Evolutionary conservation across 1,140 invertebrate species (phyloP).

Genomic region (Aphelenchoides avenae): DNA sequence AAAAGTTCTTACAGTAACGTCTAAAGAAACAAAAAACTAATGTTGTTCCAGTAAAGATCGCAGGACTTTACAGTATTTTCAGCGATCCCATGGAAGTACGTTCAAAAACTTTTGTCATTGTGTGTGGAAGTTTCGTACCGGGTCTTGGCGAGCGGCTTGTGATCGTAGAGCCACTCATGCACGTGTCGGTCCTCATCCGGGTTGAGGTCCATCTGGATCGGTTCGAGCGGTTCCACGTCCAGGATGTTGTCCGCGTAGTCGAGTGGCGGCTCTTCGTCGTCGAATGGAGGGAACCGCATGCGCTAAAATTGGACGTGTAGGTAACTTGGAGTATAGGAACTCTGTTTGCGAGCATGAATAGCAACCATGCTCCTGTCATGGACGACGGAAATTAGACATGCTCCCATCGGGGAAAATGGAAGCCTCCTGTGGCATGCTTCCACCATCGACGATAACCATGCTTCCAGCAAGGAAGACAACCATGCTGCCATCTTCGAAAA

Average conservation of each 20-base stretch:
- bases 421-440: no score
- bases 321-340: no score
- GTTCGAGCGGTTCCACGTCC: slow-evolving; percentile 96
- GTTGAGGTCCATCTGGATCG: slow-evolving; percentile 97
- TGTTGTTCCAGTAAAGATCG: slow-evolving; percentile 2
- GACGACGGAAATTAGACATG: no score
- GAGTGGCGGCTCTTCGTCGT: slow-evolving; percentile 97
- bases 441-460: no score
- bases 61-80: no score
- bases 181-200: slow-evolving; percentile 85
- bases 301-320: slow-evolving; percentile 70
- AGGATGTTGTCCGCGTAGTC: slow-evolving; percentile 99
- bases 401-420: no score
- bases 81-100: not conserved
- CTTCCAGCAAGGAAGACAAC: no score
- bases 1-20: slow-evolving; percentile 15
- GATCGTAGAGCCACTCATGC: slow-evolving; percentile 92
- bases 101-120: slow-evolving; percentile 1
- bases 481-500: not conserved
- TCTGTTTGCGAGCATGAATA: no score
- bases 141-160: slow-evolving; percentile 89
- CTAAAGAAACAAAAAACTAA: slow-evolving; percentile 29
- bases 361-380: no score
- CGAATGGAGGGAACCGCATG: slow-evolving; percentile 99
- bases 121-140: slow-evolving; percentile 47